These are phyloP conservation scores for Cephus rjabovi DNA, from an alignment of 2,888 invertebrate genomes.

Conservation along the genomic window DNA sequence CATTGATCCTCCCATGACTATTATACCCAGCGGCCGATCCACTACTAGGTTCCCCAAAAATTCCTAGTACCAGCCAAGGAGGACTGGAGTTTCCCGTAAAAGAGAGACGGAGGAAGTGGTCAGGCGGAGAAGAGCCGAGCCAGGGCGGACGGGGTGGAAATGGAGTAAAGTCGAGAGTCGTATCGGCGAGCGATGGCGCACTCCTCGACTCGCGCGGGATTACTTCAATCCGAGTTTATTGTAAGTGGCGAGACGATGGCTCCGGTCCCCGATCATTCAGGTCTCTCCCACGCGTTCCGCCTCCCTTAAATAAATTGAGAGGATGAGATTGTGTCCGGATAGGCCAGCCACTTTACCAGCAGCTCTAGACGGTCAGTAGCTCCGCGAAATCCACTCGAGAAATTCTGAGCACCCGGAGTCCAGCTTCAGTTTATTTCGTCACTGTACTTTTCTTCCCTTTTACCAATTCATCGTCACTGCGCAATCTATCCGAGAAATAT, in stretches of 20 bases:
- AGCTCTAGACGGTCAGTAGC: neutral
- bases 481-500: no score
- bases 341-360: constrained; percentile 14
- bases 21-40: constrained; percentile 37
- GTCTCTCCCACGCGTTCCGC: neutral
- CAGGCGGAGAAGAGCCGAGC: constrained; percentile 19
- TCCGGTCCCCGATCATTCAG: constrained; percentile 13
- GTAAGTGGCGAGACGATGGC: constrained; percentile 27
- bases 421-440: no score
- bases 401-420: no score
- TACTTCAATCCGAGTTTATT: constrained; percentile 41
- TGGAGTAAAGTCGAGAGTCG: constrained; percentile 5
- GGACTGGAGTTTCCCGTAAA: no score
- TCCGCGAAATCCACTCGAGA: no score
- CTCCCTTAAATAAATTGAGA: constrained; percentile 22
- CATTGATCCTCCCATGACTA: constrained; percentile 20
- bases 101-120: no score
- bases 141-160: neutral
- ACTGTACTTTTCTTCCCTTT: no score
- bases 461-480: no score
- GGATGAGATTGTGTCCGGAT: constrained; percentile 17
- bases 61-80: no score
- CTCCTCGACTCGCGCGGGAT: constrained; percentile 26
- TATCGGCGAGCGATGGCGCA: constrained; percentile 23
- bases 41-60: constrained; percentile 28